Base-by-base conservation (phyloP, 2,888 invertebrate species). In the Fragum whitleyi region DNA sequence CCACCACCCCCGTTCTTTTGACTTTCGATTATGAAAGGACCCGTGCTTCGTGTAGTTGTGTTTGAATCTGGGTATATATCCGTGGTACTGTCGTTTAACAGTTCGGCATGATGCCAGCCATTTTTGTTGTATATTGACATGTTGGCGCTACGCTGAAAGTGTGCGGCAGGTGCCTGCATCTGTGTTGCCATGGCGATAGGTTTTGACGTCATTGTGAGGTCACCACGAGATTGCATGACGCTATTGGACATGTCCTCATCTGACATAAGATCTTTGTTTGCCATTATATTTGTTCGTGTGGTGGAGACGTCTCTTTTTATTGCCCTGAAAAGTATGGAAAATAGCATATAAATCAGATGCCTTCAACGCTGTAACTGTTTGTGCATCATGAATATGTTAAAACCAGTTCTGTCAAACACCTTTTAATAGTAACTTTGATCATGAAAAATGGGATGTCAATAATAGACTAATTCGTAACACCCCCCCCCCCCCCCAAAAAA, bases 261-360 rank as follows among this genome's bases (percentile, higher is more conserved):
- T 7, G 19, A 23, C n/a, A 68, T 68, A 2, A 75, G 57, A 6
- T 59, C 69, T 69, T 83, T 83, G 61, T 83, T 83, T 9, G 83
- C 83, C 59, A 83, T 55, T n/a, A 83, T 83, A 26, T 83, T 83
- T 16, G 83, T 83, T 36, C 83, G 72, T 28, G 83, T 83, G 16
- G 79, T 53, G 9, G 79, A 79, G 23, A 83, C 77, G 32, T 83
- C 83, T 39, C 83, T 47, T 23, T 83, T 83, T 21, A 83, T 79
- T 7, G 76, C 79, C 71, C 83, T 83, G 74, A 23, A 42, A 61
- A 23, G 14, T n/a, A 53, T 36, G 32, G 65, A n/a, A 36, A n/a
- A n/a, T n/a, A n/a, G n/a, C n/a, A n/a, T n/a, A n/a, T n/a, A 21
- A 47, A 47, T 14, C 47, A 47, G 16, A 9, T 47, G 47, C 16